phyloP scores from a whole-genome alignment of 2,113 vertebrate species.

The Herpetotheres cachinnans region DNA sequence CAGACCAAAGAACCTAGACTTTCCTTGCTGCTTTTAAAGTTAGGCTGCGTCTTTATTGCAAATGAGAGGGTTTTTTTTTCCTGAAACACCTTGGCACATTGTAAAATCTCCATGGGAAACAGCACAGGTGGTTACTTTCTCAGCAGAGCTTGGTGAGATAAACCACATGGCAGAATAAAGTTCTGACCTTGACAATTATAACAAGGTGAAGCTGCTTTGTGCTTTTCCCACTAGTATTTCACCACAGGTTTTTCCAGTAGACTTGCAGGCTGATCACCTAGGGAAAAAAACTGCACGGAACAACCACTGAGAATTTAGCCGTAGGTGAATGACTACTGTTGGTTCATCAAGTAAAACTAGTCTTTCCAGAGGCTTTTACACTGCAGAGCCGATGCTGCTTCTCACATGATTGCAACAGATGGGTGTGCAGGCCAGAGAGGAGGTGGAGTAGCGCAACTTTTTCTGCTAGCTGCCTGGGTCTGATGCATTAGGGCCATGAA shows the following conservation, averaged over 20 bases:
- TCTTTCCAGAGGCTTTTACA: slow-evolving; percentile 35
- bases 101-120: not conserved
- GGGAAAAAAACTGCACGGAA: not conserved
- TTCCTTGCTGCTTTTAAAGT: not conserved
- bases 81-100: not conserved
- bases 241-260: slow-evolving; percentile 33
- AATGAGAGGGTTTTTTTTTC: not conserved
- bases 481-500: not conserved
- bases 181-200: not conserved
- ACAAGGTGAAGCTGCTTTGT: not conserved
- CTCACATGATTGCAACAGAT: slow-evolving; percentile 18
- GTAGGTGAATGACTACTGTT: not conserved
- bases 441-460: not conserved
- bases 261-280: not conserved
- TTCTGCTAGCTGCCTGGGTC: not conserved
- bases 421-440: not conserved
- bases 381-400: not conserved
- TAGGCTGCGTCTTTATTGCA: not conserved
- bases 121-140: not conserved
- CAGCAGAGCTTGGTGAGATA: not conserved
- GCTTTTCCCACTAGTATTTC: not conserved
- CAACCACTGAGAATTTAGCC: not conserved
- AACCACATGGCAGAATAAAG: not conserved
- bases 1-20: not conserved
- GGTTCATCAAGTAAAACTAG: slow-evolving; percentile 27